Conservation (phyloP, 2,797 vertebrate genomes). For the Pogonophryne albipinna region DNA sequence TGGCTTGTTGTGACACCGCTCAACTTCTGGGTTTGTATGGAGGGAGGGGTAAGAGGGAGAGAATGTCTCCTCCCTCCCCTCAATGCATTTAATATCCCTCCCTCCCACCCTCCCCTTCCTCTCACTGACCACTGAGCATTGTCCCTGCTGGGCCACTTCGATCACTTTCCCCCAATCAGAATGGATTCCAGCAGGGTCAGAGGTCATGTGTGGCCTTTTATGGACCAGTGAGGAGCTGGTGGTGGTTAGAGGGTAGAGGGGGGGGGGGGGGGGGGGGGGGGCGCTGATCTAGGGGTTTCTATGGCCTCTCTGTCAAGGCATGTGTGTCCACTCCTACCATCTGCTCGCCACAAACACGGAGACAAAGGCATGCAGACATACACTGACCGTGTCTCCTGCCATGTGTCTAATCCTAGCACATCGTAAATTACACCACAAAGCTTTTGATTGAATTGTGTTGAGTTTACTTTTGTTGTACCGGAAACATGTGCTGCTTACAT, state of each 20-base stretch:
- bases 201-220: slow-evolving; percentile 78
- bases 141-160: slow-evolving; percentile 71
- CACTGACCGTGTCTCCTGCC: slow-evolving; percentile 62
- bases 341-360: slow-evolving; percentile 67
- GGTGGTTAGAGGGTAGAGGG: slow-evolving; percentile 8
- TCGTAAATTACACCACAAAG: slow-evolving; percentile 59
- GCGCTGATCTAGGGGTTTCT: slow-evolving; percentile 40
- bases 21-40: slow-evolving; percentile 71
- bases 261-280: neutral
- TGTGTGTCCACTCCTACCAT: slow-evolving; percentile 79
- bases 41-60: slow-evolving; percentile 72
- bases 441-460: slow-evolving; percentile 49
- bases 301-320: slow-evolving; percentile 75
- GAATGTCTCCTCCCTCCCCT: slow-evolving; percentile 37
- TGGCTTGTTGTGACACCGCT: slow-evolving; percentile 72
- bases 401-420: slow-evolving; percentile 61
- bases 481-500: slow-evolving; percentile 36
- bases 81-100: slow-evolving; percentile 37
- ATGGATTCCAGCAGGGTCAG: slow-evolving; percentile 70
- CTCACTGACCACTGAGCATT: slow-evolving; percentile 79
- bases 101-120: slow-evolving; percentile 61
- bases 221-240: slow-evolving; percentile 53
- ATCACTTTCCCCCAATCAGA: slow-evolving; percentile 77
- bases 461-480: slow-evolving; percentile 43
- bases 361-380: slow-evolving; percentile 71